phyloP scores from a whole-genome alignment of 2,888 invertebrate species.

The Physocephala rufipes region DNA sequence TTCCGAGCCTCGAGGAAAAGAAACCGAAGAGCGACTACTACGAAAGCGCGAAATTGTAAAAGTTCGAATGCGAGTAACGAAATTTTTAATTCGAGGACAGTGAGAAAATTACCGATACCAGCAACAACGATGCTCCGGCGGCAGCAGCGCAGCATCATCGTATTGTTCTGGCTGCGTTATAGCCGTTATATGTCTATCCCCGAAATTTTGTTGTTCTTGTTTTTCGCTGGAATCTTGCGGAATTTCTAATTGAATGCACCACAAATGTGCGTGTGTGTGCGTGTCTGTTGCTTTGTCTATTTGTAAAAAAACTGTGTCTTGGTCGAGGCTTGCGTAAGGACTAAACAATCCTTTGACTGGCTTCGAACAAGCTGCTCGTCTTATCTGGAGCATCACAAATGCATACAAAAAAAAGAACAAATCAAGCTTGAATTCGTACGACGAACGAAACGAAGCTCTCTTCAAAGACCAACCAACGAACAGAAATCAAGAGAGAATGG shows the following conservation, averaged over 20 bases:
- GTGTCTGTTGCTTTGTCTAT: constrained; percentile 4
- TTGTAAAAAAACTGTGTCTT: constrained; percentile 10
- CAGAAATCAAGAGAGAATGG: neutral
- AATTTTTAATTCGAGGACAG: constrained; percentile 17
- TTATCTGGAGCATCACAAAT: constrained; percentile 1
- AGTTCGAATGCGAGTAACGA: constrained; percentile 9
- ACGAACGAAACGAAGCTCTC: constrained; percentile 2
- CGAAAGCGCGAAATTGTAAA: constrained; percentile 28
- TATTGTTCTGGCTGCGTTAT: constrained; percentile 2
- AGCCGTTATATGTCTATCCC: neutral
- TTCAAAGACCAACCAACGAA: neutral
- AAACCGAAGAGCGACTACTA: constrained; percentile 37
- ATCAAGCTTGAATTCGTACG: neutral
- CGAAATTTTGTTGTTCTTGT: neutral
- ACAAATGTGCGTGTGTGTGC: neutral
- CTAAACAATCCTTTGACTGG: constrained; percentile 11
- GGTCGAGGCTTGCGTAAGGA: constrained; percentile 15
- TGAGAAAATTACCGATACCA: neutral
- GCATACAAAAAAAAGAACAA: neutral
- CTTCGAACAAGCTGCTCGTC: neutral
- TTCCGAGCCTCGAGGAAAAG: constrained; percentile 39
- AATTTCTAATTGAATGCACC: neutral
- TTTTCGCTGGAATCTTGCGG: constrained; percentile 9
- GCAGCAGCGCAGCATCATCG: constrained; percentile 7
- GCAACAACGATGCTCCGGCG: neutral